Evolutionary conservation across 2,888 invertebrate species (phyloP).

Genomic region (Mythimna lalbum): DNA sequence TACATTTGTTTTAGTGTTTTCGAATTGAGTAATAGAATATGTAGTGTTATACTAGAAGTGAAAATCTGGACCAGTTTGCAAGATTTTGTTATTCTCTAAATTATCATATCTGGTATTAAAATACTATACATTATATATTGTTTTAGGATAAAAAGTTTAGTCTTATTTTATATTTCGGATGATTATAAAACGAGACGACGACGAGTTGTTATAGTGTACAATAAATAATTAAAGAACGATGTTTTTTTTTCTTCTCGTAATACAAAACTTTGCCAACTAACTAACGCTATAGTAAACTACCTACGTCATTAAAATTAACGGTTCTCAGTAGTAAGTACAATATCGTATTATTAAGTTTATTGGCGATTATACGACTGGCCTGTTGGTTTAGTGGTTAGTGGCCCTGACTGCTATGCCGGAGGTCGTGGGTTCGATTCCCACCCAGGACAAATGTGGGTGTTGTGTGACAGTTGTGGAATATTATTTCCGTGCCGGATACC

Average conservation of each 20-base stretch:
- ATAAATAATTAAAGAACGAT: background rate
- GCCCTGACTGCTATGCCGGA: no score
- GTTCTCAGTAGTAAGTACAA: no score
- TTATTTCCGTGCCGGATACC: no score
- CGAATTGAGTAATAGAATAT: slow-evolving; percentile 5
- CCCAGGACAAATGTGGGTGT: no score
- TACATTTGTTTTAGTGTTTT: slow-evolving; percentile 2
- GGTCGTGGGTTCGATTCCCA: no score
- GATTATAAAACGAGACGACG: no score
- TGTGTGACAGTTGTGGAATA: no score
- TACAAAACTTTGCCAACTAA: background rate
- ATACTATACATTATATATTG: background rate
- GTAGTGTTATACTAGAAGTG: slow-evolving; percentile 7
- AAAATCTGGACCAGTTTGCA: slow-evolving; percentile 8
- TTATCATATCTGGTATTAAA: background rate
- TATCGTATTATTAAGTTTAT: no score
- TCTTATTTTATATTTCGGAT: background rate
- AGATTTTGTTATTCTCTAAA: background rate
- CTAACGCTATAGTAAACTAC: background rate
- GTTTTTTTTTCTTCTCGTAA: background rate
- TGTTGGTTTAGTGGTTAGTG: no score
- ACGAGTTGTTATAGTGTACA: no score
- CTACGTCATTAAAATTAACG: no score
- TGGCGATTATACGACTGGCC: no score
- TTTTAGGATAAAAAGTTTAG: background rate